Evolutionary conservation across 2,888 invertebrate genomes (phyloP).

Genomic region (Megalurothrips usitatus): DNA sequence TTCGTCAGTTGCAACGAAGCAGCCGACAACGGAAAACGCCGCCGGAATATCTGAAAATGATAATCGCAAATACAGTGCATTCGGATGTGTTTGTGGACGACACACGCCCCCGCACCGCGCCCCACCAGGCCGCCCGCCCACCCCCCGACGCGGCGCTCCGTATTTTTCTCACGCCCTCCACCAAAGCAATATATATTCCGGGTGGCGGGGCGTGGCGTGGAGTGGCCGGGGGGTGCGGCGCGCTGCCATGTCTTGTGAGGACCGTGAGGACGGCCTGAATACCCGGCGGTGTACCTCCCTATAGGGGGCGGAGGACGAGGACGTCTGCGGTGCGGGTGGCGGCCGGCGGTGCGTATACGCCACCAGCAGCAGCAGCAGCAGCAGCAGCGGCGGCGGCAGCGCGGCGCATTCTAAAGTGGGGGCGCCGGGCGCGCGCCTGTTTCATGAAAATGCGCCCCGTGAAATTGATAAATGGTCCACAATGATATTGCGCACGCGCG

Average conservation of each 20-base stretch:
- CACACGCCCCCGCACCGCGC: background rate
- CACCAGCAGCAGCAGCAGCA: too few relatives aligned
- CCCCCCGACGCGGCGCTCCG: background rate
- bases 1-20: too few relatives aligned
- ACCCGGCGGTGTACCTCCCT: background rate
- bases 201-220: background rate
- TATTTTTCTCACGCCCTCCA: constrained; percentile 17
- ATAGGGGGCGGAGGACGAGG: background rate
- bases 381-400: too few relatives aligned
- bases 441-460: too few relatives aligned
- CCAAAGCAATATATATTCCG: constrained; percentile 17
- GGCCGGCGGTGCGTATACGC: too few relatives aligned
- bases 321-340: too few relatives aligned
- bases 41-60: constrained; percentile 19
- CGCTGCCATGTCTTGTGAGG: constrained; percentile 7
- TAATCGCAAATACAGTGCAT: background rate
- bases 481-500: too few relatives aligned
- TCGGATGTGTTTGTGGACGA: background rate
- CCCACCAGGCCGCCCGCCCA: background rate
- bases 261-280: background rate
- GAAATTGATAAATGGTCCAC: too few relatives aligned
- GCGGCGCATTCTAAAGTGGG: too few relatives aligned
- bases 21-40: background rate
- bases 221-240: background rate
- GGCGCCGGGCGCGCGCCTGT: too few relatives aligned